A percentile compares a stretch with the other conserved stretches of the same genome.
Conservation (phyloP, 1,140 invertebrate species). For the Babylonia areolata region DNA sequence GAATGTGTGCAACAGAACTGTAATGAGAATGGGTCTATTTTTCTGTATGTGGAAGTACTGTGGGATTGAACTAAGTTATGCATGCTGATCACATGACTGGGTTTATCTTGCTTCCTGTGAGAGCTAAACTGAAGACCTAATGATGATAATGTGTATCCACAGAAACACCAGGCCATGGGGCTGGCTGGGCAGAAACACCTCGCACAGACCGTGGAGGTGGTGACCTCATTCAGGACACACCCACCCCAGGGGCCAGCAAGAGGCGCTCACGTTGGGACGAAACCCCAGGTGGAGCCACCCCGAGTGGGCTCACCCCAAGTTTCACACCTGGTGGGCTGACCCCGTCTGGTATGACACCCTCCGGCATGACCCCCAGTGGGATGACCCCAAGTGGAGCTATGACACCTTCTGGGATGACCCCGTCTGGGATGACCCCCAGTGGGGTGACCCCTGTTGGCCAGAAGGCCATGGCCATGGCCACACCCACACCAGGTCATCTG, state of each 20-base stretch:
- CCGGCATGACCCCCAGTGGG: slow-evolving; percentile 79
- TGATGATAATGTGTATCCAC: no score
- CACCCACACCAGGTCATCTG: slow-evolving; percentile 94
- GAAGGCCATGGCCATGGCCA: slow-evolving; percentile 98
- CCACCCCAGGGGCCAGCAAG: slow-evolving; percentile 93
- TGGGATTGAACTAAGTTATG: no score
- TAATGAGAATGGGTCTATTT: no score
- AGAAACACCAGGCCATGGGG: slow-evolving; percentile 96
- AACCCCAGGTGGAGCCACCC: slow-evolving; percentile 81
- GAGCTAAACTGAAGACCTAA: no score
- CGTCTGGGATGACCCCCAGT: slow-evolving; percentile 72
- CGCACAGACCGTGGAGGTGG: slow-evolving; percentile 87
- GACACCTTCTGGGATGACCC: slow-evolving; percentile 70
- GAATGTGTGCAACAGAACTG: no score
- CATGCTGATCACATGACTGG: no score
- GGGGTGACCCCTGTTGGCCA: slow-evolving; percentile 92
- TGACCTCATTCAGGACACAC: slow-evolving; percentile 74
- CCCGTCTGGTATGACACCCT: slow-evolving; percentile 78
- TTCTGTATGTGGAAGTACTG: no score
- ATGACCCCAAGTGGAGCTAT: slow-evolving; percentile 80
- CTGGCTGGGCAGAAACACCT: slow-evolving; percentile 97
- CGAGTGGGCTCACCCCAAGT: slow-evolving; percentile 63
- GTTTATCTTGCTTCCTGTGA: no score
- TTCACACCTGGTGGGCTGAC: slow-evolving; percentile 68
- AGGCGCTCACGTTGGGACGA: slow-evolving; percentile 97